Evolutionary conservation across 2,113 vertebrate species (phyloP), one percentile per base, ranked within the genome.

Genomic region (Takifugu bimaculatus): DNA sequence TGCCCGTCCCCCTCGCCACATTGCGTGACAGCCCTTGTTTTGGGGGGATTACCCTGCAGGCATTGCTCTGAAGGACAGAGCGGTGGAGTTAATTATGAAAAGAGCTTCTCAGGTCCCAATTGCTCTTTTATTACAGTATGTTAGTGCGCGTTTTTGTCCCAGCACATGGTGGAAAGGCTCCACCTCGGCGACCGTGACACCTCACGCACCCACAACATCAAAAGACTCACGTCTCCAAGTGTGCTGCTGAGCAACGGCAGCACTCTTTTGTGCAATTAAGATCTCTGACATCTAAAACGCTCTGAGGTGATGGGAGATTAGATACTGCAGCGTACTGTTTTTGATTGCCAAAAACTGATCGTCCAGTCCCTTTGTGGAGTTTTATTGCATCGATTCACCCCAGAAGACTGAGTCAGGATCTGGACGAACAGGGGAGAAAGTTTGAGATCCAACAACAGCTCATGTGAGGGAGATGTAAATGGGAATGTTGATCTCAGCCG

Each of bases 1-100:
- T 70, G 55, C 54, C n/a, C 50, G n/a, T 66, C 48, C 28, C 42
- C 43, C 47, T 50, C 50, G 56, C 45, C 50, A 26, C 47, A 45
- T 77, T 47, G 64, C 54, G 9, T 78, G 74, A 68, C 52, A 67
- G 53, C 53, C 48, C 26, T 52, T 62, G 39, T 68, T 74, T 55
- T 68, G 56, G 66, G 35, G 9, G 35, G 9, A 20, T 10, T 39
- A 39, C 35, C 54, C 12, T 11, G 60, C 55, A 80, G 68, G 70
- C 35, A 10, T 39, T 79, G 45, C n/a, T 48, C 45, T 48, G 45
- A 43, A 9, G 42, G 13, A 47, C 13, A 48, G 5, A 48, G 45
- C 45, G 42, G 1, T 9, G 1, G 42, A n/a, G 45, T n/a, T 12
- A 15, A n/a, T 48, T 48, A 48, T 39, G 35, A 39, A 10, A 10